These are phyloP conservation scores for Pluvialis apricaria DNA, from an alignment of 2,113 vertebrate genomes.

Conservation along the genomic window DNA sequence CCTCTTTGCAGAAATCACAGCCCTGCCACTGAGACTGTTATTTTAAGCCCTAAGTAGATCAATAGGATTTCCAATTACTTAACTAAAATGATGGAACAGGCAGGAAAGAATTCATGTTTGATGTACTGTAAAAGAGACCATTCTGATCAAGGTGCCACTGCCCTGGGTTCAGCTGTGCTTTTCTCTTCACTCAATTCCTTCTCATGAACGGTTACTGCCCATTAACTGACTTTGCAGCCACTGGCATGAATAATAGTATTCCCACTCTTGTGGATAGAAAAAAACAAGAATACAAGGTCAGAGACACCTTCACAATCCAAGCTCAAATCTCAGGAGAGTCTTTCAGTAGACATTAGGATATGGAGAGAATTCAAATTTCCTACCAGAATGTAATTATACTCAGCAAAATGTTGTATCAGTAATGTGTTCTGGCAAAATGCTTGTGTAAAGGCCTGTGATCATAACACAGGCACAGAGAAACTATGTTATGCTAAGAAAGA, in stretches of 20 bases:
- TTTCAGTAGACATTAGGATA: not conserved
- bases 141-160: not conserved
- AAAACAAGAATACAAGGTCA: not conserved
- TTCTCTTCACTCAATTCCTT: not conserved
- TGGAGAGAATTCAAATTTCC: not conserved
- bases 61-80: conserved; percentile 30
- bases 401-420: not conserved
- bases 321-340: not conserved
- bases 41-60: not conserved
- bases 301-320: not conserved
- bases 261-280: not conserved
- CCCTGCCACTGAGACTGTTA: not conserved
- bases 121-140: conserved; percentile 8
- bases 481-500: not conserved
- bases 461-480: not conserved
- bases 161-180: not conserved
- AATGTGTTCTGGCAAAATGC: not conserved
- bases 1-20: not conserved
- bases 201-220: not conserved
- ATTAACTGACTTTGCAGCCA: conserved; percentile 15
- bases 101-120: conserved; percentile 30
- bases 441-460: not conserved
- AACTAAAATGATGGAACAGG: not conserved
- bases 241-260: not conserved
- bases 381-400: conserved; percentile 8